Percentiles rank a stretch among this genome's conserved stretches.
phyloP scores from a whole-genome alignment of 2,797 vertebrate species.

The Myiotriccus ornatus region DNA sequence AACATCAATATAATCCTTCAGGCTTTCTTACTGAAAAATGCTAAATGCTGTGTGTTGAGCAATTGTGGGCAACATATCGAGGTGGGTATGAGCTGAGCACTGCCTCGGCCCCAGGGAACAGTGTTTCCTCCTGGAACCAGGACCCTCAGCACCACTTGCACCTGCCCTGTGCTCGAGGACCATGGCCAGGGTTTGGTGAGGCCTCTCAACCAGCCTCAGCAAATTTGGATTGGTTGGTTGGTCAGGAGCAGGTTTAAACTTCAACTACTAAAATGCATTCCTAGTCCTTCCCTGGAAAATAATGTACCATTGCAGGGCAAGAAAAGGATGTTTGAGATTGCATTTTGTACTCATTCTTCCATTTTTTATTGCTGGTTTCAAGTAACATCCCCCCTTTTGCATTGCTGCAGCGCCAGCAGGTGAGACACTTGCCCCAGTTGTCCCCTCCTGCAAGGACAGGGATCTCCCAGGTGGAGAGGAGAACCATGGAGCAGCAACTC shows the following conservation, averaged over 20 bases:
- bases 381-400: rapidly evolving
- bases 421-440: neutral
- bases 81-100: neutral
- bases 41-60: neutral
- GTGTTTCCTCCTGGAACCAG: neutral
- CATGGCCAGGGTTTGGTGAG: neutral
- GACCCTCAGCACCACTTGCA: neutral
- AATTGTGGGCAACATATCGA: neutral
- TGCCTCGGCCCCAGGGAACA: neutral
- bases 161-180: neutral
- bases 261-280: neutral
- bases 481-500: rapidly evolving
- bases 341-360: neutral
- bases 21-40: neutral
- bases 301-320: neutral
- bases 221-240: neutral
- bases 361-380: neutral
- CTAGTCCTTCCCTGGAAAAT: neutral
- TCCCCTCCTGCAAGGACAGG: neutral
- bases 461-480: neutral
- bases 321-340: neutral
- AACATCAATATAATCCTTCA: neutral
- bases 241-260: neutral
- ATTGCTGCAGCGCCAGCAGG: neutral
- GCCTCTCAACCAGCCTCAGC: rapidly evolving